Base-by-base conservation (phyloP, 2,113 vertebrate genomes). In the Morone saxatilis region DNA sequence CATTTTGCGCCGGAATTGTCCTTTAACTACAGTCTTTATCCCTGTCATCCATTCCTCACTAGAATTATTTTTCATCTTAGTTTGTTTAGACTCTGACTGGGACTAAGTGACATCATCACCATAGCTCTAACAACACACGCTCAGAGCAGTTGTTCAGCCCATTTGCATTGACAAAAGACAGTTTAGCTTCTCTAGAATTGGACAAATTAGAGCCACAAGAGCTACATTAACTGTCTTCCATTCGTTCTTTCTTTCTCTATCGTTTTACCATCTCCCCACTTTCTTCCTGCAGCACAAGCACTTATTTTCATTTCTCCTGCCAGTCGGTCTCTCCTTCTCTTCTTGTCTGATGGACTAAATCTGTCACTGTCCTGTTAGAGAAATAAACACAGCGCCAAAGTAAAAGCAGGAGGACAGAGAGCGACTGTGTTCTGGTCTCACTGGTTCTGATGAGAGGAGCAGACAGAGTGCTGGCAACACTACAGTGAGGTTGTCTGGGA, bases 371-470 rank as follows among this genome's bases (percentile, higher is more conserved):
- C 69, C 87, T 74, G 71, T 78, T 72, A 54, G 84, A 88, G 79
- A 91, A 91, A 93, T 83, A 94, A 93, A 90, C 83, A 75, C 68
- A 71, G 76, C 2, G 9, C 71, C 76, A 80, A 74, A 91, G 77
- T 87, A 76, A 83, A 86, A 87, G 60, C 83, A 69, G 67, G 80
- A 90, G 83, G 85, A 92, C 89, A 91, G 82, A 91, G 86, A 73
- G 68, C 17, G 20, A 57, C 87, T 93, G 80, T 92, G 80, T 78
- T 85, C 78, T 81, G 70, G 79, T 80, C 79, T 89, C 54, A 38
- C 61, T 45, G 73, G 71, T 84, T 91, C 77, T 93, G 92, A 94
- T 93, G 92, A 93, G 92, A 79, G 89, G 86, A 93, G 76, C 93
- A 93, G 92, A 93, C 87, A 83, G 83, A 73, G 89, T 0, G 63